Percentiles rank a stretch among this genome's conserved stretches.
Evolutionary conservation across 2,113 vertebrate species (phyloP).

Genomic region (Triplophysa siluroides): DNA sequence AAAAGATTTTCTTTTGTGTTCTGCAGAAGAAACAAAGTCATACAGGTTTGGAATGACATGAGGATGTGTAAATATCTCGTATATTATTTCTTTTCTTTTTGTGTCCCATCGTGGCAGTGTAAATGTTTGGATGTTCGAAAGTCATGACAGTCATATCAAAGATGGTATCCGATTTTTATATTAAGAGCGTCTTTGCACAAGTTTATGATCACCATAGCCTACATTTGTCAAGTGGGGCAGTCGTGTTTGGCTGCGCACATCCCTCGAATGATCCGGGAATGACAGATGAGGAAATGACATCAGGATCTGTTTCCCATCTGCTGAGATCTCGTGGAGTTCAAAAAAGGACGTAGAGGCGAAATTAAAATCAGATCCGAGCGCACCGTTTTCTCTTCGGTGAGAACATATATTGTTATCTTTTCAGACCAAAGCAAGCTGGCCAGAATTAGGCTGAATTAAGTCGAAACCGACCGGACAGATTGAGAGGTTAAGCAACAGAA

Average conservation of each 20-base stretch:
- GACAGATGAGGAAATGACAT: constrained; percentile 30
- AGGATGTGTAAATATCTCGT: too few species aligned
- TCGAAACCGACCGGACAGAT: constrained; percentile 18
- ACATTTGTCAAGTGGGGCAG: background rate
- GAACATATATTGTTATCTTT: constrained; percentile 19
- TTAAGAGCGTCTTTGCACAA: background rate
- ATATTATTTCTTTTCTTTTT: too few species aligned
- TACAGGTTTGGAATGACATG: too few species aligned
- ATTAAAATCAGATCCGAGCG: constrained; percentile 30
- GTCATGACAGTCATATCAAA: too few species aligned
- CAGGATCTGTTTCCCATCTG: constrained; percentile 25
- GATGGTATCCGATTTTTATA: background rate
- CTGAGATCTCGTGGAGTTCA: constrained; percentile 13
- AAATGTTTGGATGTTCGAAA: too few species aligned
- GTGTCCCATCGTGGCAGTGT: too few species aligned
- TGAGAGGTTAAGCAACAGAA: constrained; percentile 36
- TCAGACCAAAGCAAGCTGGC: background rate
- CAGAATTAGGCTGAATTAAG: background rate
- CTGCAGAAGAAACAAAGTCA: too few species aligned
- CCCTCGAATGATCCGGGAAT: background rate
- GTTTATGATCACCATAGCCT: background rate
- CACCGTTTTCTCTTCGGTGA: constrained; percentile 10
- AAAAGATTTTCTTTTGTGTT: too few species aligned
- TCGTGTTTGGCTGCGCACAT: background rate
- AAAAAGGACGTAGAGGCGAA: constrained; percentile 3